Conservation (phyloP, 2,888 invertebrate genomes). For the Apamea epomidion region DNA sequence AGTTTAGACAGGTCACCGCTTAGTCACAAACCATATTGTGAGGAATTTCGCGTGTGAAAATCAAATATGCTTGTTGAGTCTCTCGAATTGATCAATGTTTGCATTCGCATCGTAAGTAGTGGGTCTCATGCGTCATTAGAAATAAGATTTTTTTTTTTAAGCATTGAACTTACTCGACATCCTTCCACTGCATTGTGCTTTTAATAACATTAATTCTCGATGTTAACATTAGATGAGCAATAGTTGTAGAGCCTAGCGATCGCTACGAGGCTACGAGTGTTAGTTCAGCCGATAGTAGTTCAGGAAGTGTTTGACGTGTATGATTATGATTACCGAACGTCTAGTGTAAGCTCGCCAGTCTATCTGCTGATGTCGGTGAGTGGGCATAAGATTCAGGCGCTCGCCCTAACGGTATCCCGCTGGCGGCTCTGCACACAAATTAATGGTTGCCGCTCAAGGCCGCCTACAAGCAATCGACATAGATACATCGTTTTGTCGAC, state of each 20-base stretch:
- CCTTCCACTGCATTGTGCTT: background rate
- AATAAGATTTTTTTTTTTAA: constrained; percentile 23
- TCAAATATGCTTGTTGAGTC: constrained; percentile 67
- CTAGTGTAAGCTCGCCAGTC: constrained; percentile 67
- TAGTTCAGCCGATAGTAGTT: constrained; percentile 30
- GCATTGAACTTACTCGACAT: constrained; percentile 26
- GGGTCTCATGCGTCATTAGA: constrained; percentile 52
- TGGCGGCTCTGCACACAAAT: constrained; percentile 88
- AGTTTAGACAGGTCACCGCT: constrained; percentile 28
- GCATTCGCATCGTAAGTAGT: constrained; percentile 62
- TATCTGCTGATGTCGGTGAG: constrained; percentile 78
- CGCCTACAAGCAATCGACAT: constrained; percentile 90
- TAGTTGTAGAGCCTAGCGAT: constrained; percentile 20
- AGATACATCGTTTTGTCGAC: constrained; percentile 89
- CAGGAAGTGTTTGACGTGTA: constrained; percentile 48
- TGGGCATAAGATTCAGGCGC: constrained; percentile 83
- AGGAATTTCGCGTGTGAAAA: constrained; percentile 70
- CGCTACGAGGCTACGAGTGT: constrained; percentile 28
- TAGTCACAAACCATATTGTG: constrained; percentile 40
- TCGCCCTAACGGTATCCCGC: constrained; percentile 85
- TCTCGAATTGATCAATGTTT: constrained; percentile 68
- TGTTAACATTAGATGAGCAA: constrained; percentile 6
- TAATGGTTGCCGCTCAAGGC: constrained; percentile 89
- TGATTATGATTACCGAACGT: constrained; percentile 52
- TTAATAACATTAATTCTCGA: constrained; percentile 21